A percentile compares a stretch with the other conserved stretches of the same genome.
Evolutionary conservation across 2,797 vertebrate species (phyloP).

Genomic region (Petrocephalus sullivani): DNA sequence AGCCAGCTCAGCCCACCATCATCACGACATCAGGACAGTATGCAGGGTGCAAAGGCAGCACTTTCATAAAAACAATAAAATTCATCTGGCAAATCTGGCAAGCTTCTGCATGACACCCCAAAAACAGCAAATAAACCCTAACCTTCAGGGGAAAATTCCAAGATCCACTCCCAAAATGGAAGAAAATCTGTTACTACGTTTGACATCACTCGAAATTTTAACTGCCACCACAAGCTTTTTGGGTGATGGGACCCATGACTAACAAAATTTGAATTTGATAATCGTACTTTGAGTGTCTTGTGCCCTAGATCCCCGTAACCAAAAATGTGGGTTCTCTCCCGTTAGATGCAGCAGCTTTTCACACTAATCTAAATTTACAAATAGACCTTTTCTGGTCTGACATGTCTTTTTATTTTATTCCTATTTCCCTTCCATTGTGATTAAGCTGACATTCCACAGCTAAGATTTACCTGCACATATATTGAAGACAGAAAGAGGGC

Average conservation of each 20-base stretch:
- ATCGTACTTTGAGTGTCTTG: background rate
- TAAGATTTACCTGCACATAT: background rate
- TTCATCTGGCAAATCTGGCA: background rate
- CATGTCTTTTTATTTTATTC: background rate
- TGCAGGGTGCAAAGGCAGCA: background rate
- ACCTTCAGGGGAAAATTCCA: background rate
- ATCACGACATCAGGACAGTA: background rate
- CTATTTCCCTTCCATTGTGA: background rate
- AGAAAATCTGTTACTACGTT: background rate
- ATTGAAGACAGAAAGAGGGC: background rate
- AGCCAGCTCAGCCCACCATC: background rate
- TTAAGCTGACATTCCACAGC: background rate
- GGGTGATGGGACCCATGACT: background rate
- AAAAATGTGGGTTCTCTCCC: background rate
- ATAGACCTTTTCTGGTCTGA: slow-evolving; percentile 2
- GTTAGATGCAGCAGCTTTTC: background rate
- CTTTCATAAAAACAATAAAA: background rate
- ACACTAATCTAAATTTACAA: slow-evolving; percentile 9
- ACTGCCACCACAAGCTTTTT: background rate
- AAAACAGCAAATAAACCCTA: background rate
- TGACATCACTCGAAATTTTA: background rate
- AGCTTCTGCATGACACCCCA: background rate
- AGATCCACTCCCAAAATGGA: background rate
- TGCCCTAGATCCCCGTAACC: background rate
- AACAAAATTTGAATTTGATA: background rate